A percentile compares a stretch with the other conserved stretches of the same genome.
Evolutionary conservation across 2,113 vertebrate genomes (phyloP).

Genomic region (Oryctolagus cuniculus): mOryCun1.1 NC_091439.1:109197001-109197500

Average conservation of each 20-base stretch:
- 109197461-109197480: not conserved
- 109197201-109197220: not conserved
- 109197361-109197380: not conserved
- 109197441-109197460: not conserved
- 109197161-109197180: not conserved
- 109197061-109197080: not conserved
- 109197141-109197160: not conserved
- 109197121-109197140: not conserved
- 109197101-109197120: not conserved
- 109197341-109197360: not conserved
- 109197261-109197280: conserved; percentile 45
- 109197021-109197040: not conserved
- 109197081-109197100: not conserved
- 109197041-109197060: not conserved
- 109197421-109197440: conserved; percentile 24
- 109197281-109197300: not conserved
- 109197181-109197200: not conserved
- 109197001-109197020: too few relatives aligned
- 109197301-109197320: not conserved
- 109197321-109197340: not conserved
- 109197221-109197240: conserved; percentile 14
- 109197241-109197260: not conserved
- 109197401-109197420: not conserved
- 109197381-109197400: not conserved
- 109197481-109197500: not conserved